These are phyloP conservation scores for Chloroceryle inda DNA, from an alignment of 2,797 vertebrate genomes.

Conservation along the genomic window DNA sequence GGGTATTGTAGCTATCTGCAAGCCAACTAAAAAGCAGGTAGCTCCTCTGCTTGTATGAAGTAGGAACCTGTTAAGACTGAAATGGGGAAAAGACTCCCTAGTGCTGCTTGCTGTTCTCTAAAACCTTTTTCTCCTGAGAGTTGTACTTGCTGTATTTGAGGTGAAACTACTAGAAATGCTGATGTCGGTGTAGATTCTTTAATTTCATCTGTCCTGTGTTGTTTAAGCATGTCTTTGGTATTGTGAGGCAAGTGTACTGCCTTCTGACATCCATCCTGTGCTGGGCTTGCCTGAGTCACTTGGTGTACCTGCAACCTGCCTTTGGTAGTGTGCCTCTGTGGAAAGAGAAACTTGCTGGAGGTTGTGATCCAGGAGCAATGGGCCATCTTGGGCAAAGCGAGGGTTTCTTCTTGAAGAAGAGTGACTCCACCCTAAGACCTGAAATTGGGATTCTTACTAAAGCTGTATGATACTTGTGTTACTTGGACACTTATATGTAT, in stretches of 20 bases:
- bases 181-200: background rate
- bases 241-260: background rate
- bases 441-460: background rate
- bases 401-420: background rate
- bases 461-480: background rate
- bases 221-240: background rate
- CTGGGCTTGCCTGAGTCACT: background rate
- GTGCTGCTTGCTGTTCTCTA: background rate
- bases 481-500: background rate
- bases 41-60: background rate
- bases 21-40: background rate
- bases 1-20: background rate
- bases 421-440: background rate
- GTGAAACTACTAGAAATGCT: background rate
- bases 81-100: background rate
- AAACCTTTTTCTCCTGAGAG: background rate
- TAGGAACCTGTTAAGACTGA: background rate
- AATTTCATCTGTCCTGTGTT: background rate
- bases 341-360: background rate
- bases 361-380: background rate
- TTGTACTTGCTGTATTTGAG: background rate
- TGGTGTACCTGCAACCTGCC: background rate
- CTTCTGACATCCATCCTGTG: accelerated
- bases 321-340: background rate
- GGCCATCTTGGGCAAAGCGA: background rate